These are phyloP conservation scores for Ptilorrhoa leucosticta DNA, from an alignment of 2,113 vertebrate genomes.

Conservation along the genomic window DNA sequence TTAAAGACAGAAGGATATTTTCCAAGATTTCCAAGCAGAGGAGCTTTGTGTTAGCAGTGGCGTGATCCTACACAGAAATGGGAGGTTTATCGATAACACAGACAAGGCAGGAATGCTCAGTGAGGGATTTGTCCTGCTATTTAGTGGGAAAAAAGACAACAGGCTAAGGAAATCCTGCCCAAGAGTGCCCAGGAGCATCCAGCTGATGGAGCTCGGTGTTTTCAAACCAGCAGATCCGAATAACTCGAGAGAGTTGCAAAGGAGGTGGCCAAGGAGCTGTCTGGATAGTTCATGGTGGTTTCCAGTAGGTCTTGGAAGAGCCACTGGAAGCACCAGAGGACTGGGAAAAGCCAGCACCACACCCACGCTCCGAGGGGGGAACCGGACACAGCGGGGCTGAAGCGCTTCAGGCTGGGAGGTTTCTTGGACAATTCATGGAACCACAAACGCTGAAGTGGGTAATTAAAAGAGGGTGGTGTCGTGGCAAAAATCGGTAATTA, in stretches of 20 bases:
- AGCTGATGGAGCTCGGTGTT: background rate
- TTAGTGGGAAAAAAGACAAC: background rate
- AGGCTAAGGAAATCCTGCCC: background rate
- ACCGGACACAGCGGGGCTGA: rapidly evolving
- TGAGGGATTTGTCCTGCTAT: background rate
- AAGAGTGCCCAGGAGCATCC: background rate
- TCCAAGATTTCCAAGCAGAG: background rate
- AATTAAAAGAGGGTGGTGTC: background rate
- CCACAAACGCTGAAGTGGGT: background rate
- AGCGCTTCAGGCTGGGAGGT: background rate
- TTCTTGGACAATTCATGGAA: background rate
- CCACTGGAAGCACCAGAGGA: background rate
- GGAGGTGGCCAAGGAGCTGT: background rate
- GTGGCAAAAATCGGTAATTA: background rate
- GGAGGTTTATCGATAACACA: background rate
- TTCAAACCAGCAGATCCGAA: background rate
- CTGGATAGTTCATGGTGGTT: background rate
- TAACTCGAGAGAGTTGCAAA: background rate
- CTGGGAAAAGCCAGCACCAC: background rate
- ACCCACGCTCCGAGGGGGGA: background rate
- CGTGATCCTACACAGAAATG: rapidly evolving
- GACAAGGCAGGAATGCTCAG: background rate
- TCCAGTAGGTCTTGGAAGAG: background rate
- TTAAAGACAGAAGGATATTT: background rate
- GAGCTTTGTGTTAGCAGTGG: too few species aligned